Conservation (phyloP, 2,888 invertebrate species). For the Papilio elwesi region DNA sequence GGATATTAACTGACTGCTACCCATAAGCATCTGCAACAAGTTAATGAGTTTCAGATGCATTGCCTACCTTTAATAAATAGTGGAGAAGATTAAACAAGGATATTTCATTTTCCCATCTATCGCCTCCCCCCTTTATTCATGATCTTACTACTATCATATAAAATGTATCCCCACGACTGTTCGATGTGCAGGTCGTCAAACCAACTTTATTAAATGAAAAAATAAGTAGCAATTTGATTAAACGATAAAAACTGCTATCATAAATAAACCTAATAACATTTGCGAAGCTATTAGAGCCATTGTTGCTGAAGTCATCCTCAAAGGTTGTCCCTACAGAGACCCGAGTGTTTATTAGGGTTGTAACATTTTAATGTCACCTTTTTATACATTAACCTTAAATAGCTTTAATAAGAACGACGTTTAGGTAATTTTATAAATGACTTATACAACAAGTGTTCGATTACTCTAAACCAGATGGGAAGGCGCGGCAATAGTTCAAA, state of each 20-base stretch:
- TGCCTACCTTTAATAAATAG: too few species aligned
- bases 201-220: not conserved
- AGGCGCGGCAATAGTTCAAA: too few species aligned
- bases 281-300: slow-evolving; percentile 10
- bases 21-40: too few species aligned
- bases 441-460: too few species aligned
- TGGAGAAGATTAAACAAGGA: too few species aligned
- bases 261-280: slow-evolving; percentile 17
- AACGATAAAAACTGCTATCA: not conserved
- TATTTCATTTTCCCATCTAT: too few species aligned
- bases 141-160: not conserved
- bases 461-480: too few species aligned
- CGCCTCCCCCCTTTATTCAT: too few species aligned
- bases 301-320: slow-evolving; percentile 18
- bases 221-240: slow-evolving; percentile 1
- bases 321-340: slow-evolving; percentile 23
- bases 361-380: slow-evolving; percentile 38
- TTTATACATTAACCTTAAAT: slow-evolving; percentile 37
- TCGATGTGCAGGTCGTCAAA: not conserved
- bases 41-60: too few species aligned
- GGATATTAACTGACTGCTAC: too few species aligned
- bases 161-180: not conserved
- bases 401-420: slow-evolving; percentile 3
- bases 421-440: slow-evolving; percentile 2
- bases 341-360: slow-evolving; percentile 25